A percentile compares a stretch with the other conserved stretches of the same genome.
phyloP scores from a whole-genome alignment of 2,113 vertebrate species.

The Phrynosoma blainvillii region DNA sequence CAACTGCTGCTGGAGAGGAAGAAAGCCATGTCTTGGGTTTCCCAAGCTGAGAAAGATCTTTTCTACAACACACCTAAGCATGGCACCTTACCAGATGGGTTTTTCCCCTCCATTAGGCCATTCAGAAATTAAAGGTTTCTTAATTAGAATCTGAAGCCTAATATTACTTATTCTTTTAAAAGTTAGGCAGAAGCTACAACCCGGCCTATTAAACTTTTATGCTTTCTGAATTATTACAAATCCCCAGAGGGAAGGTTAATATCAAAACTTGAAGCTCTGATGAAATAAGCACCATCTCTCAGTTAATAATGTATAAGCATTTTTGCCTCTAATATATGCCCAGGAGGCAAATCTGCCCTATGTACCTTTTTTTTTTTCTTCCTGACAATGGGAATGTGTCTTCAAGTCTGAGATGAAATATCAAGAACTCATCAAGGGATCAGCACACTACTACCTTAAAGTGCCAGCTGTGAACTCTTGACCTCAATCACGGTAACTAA shows the following conservation, averaged over 20 bases:
- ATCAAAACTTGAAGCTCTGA: conserved; percentile 43
- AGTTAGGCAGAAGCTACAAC: conserved; percentile 31
- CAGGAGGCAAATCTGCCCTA: conserved; percentile 33
- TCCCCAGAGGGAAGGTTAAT: conserved; percentile 53
- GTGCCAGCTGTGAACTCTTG: conserved; percentile 30
- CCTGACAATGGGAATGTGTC: conserved; percentile 21
- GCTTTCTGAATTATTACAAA: conserved; percentile 45
- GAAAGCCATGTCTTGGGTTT: background rate
- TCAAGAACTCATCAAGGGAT: conserved; percentile 29
- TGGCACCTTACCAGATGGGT: background rate
- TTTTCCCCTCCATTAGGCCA: background rate
- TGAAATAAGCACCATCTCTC: conserved; percentile 25
- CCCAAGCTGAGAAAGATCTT: too few species aligned
- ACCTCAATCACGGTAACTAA: conserved; percentile 48
- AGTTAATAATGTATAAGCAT: conserved; percentile 28
- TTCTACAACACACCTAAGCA: background rate
- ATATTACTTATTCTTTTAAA: conserved; percentile 22
- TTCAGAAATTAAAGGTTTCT: conserved; percentile 3
- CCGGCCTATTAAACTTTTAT: conserved; percentile 52
- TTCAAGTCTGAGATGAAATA: conserved; percentile 39
- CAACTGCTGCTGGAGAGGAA: background rate
- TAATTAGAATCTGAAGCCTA: conserved; percentile 41
- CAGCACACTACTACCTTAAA: conserved; percentile 10
- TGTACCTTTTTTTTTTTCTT: conserved; percentile 7
- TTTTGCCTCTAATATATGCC: conserved; percentile 28